phyloP scores from a whole-genome alignment of 1,140 invertebrate species.

The Habropoda laboriosa region DNA sequence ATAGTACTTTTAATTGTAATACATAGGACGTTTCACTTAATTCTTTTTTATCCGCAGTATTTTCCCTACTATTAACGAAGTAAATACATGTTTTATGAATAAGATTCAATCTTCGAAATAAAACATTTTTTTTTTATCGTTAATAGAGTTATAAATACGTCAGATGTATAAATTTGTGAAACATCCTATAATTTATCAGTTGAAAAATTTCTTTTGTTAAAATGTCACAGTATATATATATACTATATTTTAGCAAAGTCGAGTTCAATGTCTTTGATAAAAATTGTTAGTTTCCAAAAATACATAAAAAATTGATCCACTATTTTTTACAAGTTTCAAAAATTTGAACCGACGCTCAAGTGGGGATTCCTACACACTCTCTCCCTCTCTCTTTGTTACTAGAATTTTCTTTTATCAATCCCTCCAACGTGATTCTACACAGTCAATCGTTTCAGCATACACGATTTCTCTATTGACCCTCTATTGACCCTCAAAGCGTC shows the following conservation, averaged over 20 bases:
- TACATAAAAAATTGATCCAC: background rate
- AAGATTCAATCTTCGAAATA: background rate
- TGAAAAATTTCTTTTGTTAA: background rate
- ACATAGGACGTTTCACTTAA: background rate
- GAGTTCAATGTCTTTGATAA: background rate
- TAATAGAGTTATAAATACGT: background rate
- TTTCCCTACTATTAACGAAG: background rate
- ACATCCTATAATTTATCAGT: background rate
- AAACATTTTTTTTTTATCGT: background rate
- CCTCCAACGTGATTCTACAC: background rate
- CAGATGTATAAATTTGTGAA: background rate
- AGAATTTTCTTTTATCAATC: background rate
- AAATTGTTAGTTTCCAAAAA: background rate
- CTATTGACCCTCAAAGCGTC: constrained; percentile 46
- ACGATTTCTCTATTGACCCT: constrained; percentile 6
- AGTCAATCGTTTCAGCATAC: background rate
- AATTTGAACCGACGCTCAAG: background rate
- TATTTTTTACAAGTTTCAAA: background rate
- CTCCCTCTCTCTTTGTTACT: background rate
- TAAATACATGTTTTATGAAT: background rate
- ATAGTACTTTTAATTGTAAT: background rate
- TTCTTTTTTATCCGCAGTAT: background rate
- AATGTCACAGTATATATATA: background rate
- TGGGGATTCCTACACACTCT: background rate
- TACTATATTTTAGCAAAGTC: background rate